A percentile compares a stretch with the other conserved stretches of the same genome.
Conservation (phyloP, 2,888 invertebrate genomes). For the Teleogryllus oceanicus region DNA sequence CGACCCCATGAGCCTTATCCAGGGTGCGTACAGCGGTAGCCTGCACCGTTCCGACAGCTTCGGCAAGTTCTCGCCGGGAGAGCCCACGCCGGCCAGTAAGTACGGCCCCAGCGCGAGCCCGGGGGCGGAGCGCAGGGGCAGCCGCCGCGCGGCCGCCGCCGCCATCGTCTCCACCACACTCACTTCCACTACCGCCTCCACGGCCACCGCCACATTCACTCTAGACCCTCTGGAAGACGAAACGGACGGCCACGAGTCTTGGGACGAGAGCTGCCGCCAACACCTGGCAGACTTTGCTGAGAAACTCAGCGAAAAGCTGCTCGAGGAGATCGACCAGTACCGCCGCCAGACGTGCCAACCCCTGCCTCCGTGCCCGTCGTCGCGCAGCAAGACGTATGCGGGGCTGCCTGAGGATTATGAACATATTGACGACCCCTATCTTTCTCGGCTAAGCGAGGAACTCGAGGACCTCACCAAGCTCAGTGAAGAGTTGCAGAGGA, state of each 20-base stretch:
- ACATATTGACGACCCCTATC: conserved; percentile 60
- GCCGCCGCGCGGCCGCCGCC: conserved; percentile 30
- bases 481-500: conserved; percentile 57
- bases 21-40: conserved; percentile 44
- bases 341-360: conserved; percentile 43
- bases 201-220: conserved; percentile 18
- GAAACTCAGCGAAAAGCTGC: conserved; percentile 73
- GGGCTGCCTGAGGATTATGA: conserved; percentile 34
- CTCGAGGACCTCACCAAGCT: conserved; percentile 57
- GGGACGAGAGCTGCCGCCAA: conserved; percentile 64
- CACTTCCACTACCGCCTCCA: background rate
- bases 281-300: conserved; percentile 78
- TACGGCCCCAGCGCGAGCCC: conserved; percentile 22
- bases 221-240: conserved; percentile 30
- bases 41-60: conserved; percentile 27
- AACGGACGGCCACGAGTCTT: conserved; percentile 44
- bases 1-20: conserved; percentile 42
- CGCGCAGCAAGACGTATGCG: conserved; percentile 44
- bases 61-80: conserved; percentile 26
- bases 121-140: conserved; percentile 25
- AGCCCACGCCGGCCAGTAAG: background rate
- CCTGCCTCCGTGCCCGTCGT: conserved; percentile 49
- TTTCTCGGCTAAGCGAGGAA: conserved; percentile 58
- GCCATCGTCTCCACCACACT: background rate
- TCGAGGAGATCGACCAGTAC: conserved; percentile 67